Conservation (phyloP, 2,888 invertebrate genomes). For the Arrhopalites spinosus region DNA sequence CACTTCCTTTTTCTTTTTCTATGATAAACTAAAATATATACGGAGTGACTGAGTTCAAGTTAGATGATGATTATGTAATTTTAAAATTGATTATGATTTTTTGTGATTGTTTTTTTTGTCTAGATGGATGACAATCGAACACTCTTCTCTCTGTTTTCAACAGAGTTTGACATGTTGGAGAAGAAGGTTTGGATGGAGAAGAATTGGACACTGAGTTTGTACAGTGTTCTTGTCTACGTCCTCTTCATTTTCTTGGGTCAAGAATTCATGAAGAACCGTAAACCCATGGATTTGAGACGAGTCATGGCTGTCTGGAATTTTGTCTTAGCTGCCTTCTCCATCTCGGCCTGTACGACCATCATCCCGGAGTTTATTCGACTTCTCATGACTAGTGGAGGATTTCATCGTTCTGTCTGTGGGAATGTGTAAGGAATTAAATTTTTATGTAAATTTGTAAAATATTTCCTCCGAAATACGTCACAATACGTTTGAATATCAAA, state of each 20-base stretch:
- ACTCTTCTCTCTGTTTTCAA: constrained; percentile 30
- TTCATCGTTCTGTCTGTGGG: constrained; percentile 94
- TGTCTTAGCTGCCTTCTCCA: constrained; percentile 88
- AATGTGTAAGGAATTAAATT: constrained; percentile 79
- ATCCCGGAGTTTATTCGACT: constrained; percentile 87
- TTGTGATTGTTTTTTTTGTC: not conserved
- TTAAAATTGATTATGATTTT: too few relatives aligned
- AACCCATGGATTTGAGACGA: constrained; percentile 85
- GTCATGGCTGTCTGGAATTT: constrained; percentile 92
- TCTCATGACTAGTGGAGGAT: constrained; percentile 77
- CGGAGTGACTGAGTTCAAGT: too few relatives aligned
- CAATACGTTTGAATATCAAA: too few relatives aligned
- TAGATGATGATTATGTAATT: too few relatives aligned
- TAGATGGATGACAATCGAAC: constrained; percentile 38
- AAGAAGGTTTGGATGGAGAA: constrained; percentile 93
- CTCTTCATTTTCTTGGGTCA: constrained; percentile 91
- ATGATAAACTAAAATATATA: too few relatives aligned
- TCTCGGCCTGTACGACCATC: constrained; percentile 87
- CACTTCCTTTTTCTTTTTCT: too few relatives aligned
- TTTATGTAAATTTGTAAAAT: too few relatives aligned
- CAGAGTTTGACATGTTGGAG: constrained; percentile 83
- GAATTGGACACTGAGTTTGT: constrained; percentile 93
- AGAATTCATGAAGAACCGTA: constrained; percentile 89
- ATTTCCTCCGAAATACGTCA: too few relatives aligned
- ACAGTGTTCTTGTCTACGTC: constrained; percentile 88